Evolutionary conservation across 2,888 invertebrate species (phyloP), one percentile per base, ranked within the genome.

Genomic region (Steinernema hermaphroditum): DNA sequence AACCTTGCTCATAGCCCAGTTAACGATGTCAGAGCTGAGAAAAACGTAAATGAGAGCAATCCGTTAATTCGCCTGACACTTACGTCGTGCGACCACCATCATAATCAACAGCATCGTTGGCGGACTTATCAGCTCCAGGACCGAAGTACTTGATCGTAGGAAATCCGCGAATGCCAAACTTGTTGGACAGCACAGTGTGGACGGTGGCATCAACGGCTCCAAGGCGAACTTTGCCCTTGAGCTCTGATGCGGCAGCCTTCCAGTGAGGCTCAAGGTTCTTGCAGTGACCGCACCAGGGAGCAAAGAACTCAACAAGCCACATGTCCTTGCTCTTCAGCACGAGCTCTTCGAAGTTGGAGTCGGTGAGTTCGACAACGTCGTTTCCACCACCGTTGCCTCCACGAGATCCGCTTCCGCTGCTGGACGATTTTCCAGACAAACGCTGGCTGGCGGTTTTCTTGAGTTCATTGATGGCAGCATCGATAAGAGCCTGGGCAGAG

Each of bases 221-320:
- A 22, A 98, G 87, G 75, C 81, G 73, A 46, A 90, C 88, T 90
- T 96, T 96, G 84, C 96, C 97, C 89, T 94, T 96, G 24, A 98
- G 91, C 87, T 96, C 92, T 2, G 92, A 90, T 22, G 98, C 97
- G 0, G 98, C 98, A 86, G 92, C 91, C 14, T 93, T 93, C 96
- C 96, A 98, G 79, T 96, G 93, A 0, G 97, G 97, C 72, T 93
- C 96, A 70, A 97, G 89, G 87, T 92, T 94, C 89, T 97, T 96
- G 89, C 96, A 96, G 88, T 96, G 95, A 4, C 95, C 94, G 88
- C 95, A 96, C 74, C 75, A 71, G 29, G 90, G 90, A 6, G 97
- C 97, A 88, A 91, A 97, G 90, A 98, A 97, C 88, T 97, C 96
- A 0, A 99, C 94, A 81, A 98, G 89, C 96, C 96, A 97, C 88